Conservation (phyloP, 2,888 invertebrate species). For the Cryptocheilus praepositus region DNA sequence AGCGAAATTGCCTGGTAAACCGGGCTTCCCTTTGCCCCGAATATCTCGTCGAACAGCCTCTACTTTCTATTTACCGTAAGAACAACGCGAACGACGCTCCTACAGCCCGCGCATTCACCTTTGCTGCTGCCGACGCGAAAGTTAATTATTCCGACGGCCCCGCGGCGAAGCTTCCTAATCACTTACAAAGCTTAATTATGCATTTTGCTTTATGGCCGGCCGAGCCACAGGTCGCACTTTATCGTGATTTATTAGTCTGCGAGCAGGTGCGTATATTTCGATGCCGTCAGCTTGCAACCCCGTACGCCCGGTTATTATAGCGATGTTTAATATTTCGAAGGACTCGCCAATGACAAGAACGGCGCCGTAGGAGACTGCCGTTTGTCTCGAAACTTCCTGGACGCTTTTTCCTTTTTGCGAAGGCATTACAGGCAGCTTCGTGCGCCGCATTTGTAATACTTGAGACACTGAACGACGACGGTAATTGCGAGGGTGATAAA, state of each 20-base stretch:
- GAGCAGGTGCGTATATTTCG: conserved; percentile 9
- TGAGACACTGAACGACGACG: too few relatives aligned
- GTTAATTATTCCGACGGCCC: conserved; percentile 63
- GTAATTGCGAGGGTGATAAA: too few relatives aligned
- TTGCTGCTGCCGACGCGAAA: conserved; percentile 42
- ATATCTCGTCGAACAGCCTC: conserved; percentile 1
- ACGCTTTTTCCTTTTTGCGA: too few relatives aligned
- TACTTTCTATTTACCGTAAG: conserved; percentile 38
- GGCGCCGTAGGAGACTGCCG: too few relatives aligned
- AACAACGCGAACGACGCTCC: conserved; percentile 37
- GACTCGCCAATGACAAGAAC: too few relatives aligned
- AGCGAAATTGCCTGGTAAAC: conserved; percentile 2
- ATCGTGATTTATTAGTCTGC: conserved; percentile 18
- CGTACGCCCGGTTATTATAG: too few relatives aligned
- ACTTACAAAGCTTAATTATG: conserved; percentile 63
- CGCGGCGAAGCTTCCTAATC: conserved; percentile 61
- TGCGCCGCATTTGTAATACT: too few relatives aligned
- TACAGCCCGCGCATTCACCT: conserved; percentile 22
- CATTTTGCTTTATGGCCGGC: conserved; percentile 53
- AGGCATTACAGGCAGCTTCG: too few relatives aligned
- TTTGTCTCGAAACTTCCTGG: too few relatives aligned
- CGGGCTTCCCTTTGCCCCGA: background rate
- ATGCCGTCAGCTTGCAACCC: too few relatives aligned
- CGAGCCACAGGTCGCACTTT: conserved; percentile 34
- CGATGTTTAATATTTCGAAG: too few relatives aligned